These are phyloP conservation scores for Cataglyphis livida DNA, from an alignment of 2,888 invertebrate genomes.

Conservation along the genomic window DNA sequence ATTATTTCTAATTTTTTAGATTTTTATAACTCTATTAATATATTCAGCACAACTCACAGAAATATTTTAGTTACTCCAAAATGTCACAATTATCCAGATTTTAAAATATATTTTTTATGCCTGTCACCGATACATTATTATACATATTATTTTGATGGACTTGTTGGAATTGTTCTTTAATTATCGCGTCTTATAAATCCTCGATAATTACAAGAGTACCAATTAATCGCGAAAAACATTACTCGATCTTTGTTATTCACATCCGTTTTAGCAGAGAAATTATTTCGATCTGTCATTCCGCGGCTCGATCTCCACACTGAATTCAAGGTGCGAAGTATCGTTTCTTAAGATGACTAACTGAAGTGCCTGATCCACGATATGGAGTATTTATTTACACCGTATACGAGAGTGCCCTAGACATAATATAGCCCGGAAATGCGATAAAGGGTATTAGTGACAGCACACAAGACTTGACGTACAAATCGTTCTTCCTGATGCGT, in stretches of 20 bases:
- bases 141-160: neutral
- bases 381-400: constrained; percentile 81
- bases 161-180: neutral
- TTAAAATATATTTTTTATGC: neutral
- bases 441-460: constrained; percentile 75
- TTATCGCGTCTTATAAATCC: neutral
- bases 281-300: constrained; percentile 42
- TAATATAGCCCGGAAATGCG: constrained; percentile 82
- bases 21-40: neutral
- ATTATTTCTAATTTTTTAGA: neutral
- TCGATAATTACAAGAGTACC: neutral
- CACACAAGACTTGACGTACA: constrained; percentile 36
- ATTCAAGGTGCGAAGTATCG: constrained; percentile 41
- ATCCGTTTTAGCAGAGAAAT: neutral
- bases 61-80: neutral
- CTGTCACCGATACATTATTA: neutral
- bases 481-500: neutral
- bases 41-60: neutral
- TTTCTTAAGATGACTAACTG: constrained; percentile 53
- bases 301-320: constrained; percentile 51
- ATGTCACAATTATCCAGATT: neutral
- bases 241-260: neutral
- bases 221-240: neutral
- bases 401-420: constrained; percentile 77
- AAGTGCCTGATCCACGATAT: constrained; percentile 78